These are phyloP conservation scores for Drosophila bocqueti DNA, from an alignment of 1,140 invertebrate genomes.

Conservation along the genomic window DNA sequence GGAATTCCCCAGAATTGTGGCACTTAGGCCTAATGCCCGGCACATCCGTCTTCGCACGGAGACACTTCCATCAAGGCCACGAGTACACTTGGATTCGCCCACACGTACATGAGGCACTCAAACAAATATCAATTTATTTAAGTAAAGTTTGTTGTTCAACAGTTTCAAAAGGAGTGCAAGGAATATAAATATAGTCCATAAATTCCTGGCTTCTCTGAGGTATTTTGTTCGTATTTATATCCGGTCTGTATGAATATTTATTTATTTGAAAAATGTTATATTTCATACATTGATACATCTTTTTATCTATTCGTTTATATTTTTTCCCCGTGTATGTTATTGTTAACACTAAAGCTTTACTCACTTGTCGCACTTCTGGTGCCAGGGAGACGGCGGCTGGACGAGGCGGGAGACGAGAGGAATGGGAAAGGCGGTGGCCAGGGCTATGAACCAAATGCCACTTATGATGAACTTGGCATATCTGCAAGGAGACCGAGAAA, in stretches of 20 bases:
- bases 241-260: background rate
- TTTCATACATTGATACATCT: background rate
- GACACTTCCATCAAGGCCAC: slow-evolving; percentile 9
- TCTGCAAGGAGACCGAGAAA: slow-evolving; percentile 41
- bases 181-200: too few species aligned
- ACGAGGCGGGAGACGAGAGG: slow-evolving; percentile 88
- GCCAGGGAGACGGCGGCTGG: slow-evolving; percentile 86
- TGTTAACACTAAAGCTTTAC: slow-evolving; percentile 66
- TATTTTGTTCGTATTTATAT: background rate
- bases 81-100: background rate
- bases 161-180: background rate
- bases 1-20: background rate
- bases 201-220: background rate
- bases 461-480: slow-evolving; percentile 90
- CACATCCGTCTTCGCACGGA: slow-evolving; percentile 24
- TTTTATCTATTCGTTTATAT: background rate
- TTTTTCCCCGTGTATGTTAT: background rate
- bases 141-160: too few species aligned
- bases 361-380: slow-evolving; percentile 88
- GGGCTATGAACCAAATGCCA: slow-evolving; percentile 91
- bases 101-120: background rate
- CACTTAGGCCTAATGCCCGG: slow-evolving; percentile 24
- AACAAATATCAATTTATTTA: background rate
- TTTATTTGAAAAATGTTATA: background rate
- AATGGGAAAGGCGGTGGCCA: slow-evolving; percentile 93